Percentiles rank a stretch among this genome's conserved stretches.
Conservation (phyloP, 2,113 vertebrate species). For the Phalacrocorax brasilianus region DNA sequence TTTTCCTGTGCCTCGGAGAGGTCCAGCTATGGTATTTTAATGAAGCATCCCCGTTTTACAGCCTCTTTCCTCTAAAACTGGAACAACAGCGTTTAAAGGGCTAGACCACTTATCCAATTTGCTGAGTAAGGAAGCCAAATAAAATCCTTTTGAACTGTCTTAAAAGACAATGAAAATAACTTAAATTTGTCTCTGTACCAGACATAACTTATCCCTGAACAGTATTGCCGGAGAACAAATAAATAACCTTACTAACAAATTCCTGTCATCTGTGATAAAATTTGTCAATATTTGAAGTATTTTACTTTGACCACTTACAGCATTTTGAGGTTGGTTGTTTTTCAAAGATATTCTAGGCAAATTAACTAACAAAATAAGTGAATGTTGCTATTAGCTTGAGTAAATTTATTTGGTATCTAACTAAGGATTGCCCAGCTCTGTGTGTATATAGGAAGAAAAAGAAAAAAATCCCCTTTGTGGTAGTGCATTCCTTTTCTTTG, state of each 20-base stretch:
- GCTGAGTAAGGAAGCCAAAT: background rate
- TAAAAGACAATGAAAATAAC: background rate
- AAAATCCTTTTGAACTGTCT: background rate
- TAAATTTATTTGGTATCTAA: background rate
- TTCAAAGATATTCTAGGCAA: background rate
- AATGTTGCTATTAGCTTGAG: background rate
- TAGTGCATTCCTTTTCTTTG: background rate
- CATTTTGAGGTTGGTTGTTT: background rate
- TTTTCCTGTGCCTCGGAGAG: conserved; percentile 46
- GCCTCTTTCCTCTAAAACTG: background rate
- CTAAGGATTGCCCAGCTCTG: background rate
- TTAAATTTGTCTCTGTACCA: background rate
- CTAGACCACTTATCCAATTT: background rate
- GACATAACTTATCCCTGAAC: background rate
- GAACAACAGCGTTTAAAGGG: conserved; percentile 9
- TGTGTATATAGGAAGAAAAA: background rate
- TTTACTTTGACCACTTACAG: background rate
- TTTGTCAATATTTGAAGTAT: background rate
- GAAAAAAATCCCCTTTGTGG: background rate
- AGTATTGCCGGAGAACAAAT: background rate
- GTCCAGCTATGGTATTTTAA: conserved; percentile 56
- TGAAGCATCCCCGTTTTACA: background rate
- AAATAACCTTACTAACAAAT: background rate
- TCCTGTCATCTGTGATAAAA: background rate
- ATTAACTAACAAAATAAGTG: background rate